Conservation (phyloP, 2,113 vertebrate species). For the Uropsilus gracilis region DNA sequence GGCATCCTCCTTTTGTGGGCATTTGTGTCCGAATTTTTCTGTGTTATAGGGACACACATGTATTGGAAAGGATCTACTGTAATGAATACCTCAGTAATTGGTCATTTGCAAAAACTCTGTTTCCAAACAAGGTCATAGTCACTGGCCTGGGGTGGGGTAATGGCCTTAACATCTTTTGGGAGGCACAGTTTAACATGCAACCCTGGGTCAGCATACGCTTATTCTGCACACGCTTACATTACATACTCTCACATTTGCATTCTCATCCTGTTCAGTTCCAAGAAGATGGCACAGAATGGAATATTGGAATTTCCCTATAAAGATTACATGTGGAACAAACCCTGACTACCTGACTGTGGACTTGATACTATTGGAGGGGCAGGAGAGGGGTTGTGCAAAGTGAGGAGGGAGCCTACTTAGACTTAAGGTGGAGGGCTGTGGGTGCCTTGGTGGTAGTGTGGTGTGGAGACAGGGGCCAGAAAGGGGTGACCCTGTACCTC, state of each 20-base stretch:
- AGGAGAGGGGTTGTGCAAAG: too few relatives aligned
- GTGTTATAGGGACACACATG: background rate
- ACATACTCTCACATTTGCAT: background rate
- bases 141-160: background rate
- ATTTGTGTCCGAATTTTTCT: background rate
- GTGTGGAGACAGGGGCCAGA: too few relatives aligned
- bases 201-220: too few relatives aligned
- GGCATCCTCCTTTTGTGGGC: background rate
- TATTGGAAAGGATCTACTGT: background rate
- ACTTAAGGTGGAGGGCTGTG: too few relatives aligned
- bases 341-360: too few relatives aligned
- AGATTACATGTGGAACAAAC: background rate
- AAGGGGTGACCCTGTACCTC: too few relatives aligned
- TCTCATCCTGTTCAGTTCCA: background rate
- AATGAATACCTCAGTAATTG: background rate
- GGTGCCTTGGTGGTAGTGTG: too few relatives aligned
- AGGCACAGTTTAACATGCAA: background rate
- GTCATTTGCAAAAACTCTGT: background rate
- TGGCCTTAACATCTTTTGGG: background rate
- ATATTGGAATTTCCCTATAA: background rate
- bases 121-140: too few relatives aligned
- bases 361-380: too few relatives aligned
- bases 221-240: too few relatives aligned
- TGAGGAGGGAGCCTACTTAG: too few relatives aligned
- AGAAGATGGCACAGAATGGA: background rate